phyloP scores from a whole-genome alignment of 2,797 vertebrate genomes.

The Aselliscus stoliczkanus region DNA sequence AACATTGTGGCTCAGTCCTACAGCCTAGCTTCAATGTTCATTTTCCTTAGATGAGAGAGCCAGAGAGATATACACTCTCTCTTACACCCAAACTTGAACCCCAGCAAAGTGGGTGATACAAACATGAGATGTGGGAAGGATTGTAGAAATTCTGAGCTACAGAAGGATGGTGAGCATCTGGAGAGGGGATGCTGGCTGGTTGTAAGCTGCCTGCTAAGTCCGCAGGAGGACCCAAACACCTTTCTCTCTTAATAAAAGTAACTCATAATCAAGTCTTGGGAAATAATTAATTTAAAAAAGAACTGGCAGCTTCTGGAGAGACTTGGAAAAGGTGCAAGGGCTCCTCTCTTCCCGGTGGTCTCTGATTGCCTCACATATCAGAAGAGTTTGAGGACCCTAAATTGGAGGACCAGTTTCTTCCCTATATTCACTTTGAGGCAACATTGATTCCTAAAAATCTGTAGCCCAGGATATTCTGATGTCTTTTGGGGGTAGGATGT shows the following conservation, averaged over 20 bases:
- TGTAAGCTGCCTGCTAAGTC: not conserved
- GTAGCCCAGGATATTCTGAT: not conserved
- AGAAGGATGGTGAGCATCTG: not conserved
- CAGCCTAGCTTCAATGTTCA: not conserved
- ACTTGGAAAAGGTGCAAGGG: not conserved
- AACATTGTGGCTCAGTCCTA: not conserved
- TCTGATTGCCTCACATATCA: not conserved
- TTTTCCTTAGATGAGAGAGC: slow-evolving; percentile 12
- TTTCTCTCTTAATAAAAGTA: slow-evolving; percentile 9
- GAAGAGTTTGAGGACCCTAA: not conserved
- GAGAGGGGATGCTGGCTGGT: not conserved
- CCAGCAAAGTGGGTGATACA: slow-evolving; percentile 6
- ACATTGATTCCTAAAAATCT: not conserved
- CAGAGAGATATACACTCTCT: not conserved
- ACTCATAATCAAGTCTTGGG: slow-evolving; percentile 10
- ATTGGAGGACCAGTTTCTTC: not conserved
- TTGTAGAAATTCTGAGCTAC: not conserved
- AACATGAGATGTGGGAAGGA: not conserved
- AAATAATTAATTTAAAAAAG: slow-evolving; percentile 4
- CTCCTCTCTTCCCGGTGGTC: not conserved
- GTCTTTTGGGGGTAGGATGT: not conserved
- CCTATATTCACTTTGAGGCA: not conserved
- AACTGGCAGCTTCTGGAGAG: not conserved
- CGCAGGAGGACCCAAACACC: not conserved
- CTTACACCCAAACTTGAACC: not conserved